A percentile compares a stretch with the other conserved stretches of the same genome.
Conservation (phyloP, 1,140 invertebrate genomes). For the Helicoverpa armigera region DNA sequence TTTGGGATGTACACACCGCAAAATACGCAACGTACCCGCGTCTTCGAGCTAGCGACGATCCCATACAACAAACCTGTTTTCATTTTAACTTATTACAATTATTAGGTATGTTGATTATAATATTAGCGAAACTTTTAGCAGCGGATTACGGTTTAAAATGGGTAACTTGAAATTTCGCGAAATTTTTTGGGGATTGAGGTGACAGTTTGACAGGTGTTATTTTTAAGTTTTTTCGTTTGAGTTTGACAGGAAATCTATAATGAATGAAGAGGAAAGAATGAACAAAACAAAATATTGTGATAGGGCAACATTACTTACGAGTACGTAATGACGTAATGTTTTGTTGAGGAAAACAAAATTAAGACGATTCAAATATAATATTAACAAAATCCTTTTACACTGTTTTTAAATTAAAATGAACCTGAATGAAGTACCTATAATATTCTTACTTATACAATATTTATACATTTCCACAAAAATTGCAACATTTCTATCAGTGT, state of each 20-base stretch:
- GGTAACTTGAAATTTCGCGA: constrained; percentile 59
- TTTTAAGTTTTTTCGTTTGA: constrained; percentile 19
- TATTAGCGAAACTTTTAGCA: background rate
- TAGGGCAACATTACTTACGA: background rate
- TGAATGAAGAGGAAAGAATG: background rate
- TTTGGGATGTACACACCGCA: constrained; percentile 76
- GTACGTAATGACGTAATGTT: no score
- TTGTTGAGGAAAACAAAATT: no score
- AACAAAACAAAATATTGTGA: background rate
- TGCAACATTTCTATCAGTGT: background rate
- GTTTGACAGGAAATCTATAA: constrained; percentile 13
- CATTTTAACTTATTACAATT: constrained; percentile 58
- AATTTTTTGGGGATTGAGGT: constrained; percentile 52
- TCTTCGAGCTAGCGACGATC: constrained; percentile 69
- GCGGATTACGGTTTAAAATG: constrained; percentile 10
- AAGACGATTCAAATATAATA: no score
- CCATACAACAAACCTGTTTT: constrained; percentile 66
- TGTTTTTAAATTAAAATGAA: no score
- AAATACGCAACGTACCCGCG: constrained; percentile 71
- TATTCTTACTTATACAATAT: no score
- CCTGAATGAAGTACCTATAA: no score
- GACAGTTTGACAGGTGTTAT: constrained; percentile 27
- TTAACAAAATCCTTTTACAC: no score
- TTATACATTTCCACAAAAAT: no score
- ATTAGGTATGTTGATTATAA: constrained; percentile 8